Percentiles rank a stretch among this genome's conserved stretches.
Evolutionary conservation across 2,888 invertebrate species (phyloP).

Genomic region (Brachyopa scutellaris): DNA sequence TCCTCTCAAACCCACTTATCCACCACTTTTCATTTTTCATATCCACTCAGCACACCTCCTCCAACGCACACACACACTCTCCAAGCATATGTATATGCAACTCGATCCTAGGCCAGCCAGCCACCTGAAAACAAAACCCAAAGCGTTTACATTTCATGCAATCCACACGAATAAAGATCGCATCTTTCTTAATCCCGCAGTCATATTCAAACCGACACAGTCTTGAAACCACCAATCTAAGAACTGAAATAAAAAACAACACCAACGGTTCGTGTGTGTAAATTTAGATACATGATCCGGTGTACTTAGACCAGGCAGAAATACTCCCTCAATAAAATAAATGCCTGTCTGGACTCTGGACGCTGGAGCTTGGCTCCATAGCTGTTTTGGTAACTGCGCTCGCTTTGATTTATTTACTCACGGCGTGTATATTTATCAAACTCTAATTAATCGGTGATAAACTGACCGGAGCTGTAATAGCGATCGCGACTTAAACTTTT

Average conservation of each 20-base stretch:
- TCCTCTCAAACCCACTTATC: not conserved
- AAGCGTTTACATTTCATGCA: slow-evolving; percentile 60
- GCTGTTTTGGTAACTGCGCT: not conserved
- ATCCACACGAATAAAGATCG: slow-evolving; percentile 62
- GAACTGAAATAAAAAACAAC: not conserved
- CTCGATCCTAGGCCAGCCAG: slow-evolving; percentile 9
- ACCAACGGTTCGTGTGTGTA: slow-evolving; percentile 62
- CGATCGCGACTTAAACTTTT: slow-evolving; percentile 15
- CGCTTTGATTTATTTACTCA: slow-evolving; percentile 82
- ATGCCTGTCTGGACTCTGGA: slow-evolving; percentile 71
- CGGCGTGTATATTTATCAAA: slow-evolving; percentile 82
- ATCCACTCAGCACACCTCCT: not conserved
- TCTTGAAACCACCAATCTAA: slow-evolving; percentile 39
- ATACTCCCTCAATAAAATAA: slow-evolving; percentile 81
- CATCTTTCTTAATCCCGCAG: slow-evolving; percentile 62
- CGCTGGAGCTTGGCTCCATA: not conserved
- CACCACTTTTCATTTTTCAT: not conserved
- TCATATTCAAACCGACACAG: slow-evolving; percentile 39
- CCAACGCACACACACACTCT: not conserved
- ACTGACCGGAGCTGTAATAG: slow-evolving; percentile 76
- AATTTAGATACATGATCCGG: slow-evolving; percentile 68
- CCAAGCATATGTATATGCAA: slow-evolving; percentile 19
- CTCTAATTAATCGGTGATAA: slow-evolving; percentile 83
- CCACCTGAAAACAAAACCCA: slow-evolving; percentile 29
- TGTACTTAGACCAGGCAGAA: slow-evolving; percentile 74